Percentiles rank a stretch among this genome's conserved stretches.
These are phyloP conservation scores for Operophtera brumata DNA, from an alignment of 2,888 invertebrate genomes.

Conservation along the genomic window DNA sequence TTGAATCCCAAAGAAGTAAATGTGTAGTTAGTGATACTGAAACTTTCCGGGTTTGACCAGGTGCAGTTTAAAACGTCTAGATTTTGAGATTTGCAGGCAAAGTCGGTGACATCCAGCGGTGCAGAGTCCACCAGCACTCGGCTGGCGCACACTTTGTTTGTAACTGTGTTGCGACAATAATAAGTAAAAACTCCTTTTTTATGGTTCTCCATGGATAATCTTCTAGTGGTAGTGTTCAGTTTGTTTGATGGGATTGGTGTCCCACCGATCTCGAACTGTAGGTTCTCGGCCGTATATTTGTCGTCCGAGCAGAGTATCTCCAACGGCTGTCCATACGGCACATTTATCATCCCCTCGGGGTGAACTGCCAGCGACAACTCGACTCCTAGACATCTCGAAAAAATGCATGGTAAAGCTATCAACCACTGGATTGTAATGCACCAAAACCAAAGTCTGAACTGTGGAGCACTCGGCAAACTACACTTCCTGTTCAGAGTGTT, in stretches of 20 bases:
- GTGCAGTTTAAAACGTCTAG: conserved; percentile 87
- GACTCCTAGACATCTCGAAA: conserved; percentile 57
- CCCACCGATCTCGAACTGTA: conserved; percentile 61
- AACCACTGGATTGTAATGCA: conserved; percentile 60
- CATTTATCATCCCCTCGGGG: conserved; percentile 79
- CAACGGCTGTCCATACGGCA: conserved; percentile 82
- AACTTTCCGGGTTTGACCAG: conserved; percentile 83
- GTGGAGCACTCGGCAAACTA: conserved; percentile 53
- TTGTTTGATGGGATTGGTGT: conserved; percentile 59
- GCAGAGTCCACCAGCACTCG: conserved; percentile 71
- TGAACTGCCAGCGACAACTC: conserved; percentile 59
- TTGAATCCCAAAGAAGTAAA: conserved; percentile 54
- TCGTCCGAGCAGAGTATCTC: conserved; percentile 83
- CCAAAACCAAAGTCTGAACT: conserved; percentile 63
- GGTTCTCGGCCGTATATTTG: conserved; percentile 61
- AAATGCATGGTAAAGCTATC: conserved; percentile 61
- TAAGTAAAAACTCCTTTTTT: conserved; percentile 76
- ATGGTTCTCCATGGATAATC: conserved; percentile 77
- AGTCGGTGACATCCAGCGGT: conserved; percentile 84
- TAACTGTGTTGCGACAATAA: conserved; percentile 72
- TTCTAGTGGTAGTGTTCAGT: conserved; percentile 83
- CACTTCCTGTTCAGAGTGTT: conserved; percentile 57
- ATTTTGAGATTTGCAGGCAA: conserved; percentile 87
- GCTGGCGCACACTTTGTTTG: conserved; percentile 50
- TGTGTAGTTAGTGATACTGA: conserved; percentile 49